Conservation (phyloP, 1,140 invertebrate species). For the Rhagoletis pomonella region DNA sequence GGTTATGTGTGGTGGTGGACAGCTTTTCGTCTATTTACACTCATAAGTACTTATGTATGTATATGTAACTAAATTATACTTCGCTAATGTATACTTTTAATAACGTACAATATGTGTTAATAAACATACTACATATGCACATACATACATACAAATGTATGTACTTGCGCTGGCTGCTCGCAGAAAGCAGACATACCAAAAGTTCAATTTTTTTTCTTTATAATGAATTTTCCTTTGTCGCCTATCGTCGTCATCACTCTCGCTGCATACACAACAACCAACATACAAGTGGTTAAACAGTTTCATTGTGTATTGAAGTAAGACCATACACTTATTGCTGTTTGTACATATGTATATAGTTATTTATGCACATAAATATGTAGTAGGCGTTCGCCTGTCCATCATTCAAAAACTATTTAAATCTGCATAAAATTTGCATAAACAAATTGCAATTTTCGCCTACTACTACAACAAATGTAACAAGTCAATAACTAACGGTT, state of each 20-base stretch:
- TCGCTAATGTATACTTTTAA: constrained; percentile 33
- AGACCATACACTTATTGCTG: neutral
- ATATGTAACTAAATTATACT: constrained; percentile 20
- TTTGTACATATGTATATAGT: too few species aligned
- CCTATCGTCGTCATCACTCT: neutral
- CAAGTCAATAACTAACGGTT: neutral
- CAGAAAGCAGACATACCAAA: too few species aligned
- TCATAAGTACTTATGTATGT: too few species aligned
- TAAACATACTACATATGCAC: neutral
- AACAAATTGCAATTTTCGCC: constrained; percentile 55
- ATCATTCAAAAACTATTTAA: constrained; percentile 22
- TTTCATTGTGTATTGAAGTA: constrained; percentile 7
- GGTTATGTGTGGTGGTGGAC: neutral
- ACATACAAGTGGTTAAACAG: neutral
- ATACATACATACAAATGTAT: too few species aligned
- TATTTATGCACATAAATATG: neutral
- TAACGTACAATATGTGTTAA: neutral
- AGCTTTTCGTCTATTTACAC: neutral
- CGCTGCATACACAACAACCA: neutral
- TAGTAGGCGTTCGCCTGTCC: neutral
- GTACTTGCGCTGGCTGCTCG: too few species aligned
- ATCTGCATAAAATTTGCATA: constrained; percentile 59
- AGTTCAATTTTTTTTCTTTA: neutral
- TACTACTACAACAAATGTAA: constrained; percentile 14
- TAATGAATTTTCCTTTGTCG: neutral